phyloP scores from a whole-genome alignment of 2,113 vertebrate species.

The Anolis carolinensis region DNA sequence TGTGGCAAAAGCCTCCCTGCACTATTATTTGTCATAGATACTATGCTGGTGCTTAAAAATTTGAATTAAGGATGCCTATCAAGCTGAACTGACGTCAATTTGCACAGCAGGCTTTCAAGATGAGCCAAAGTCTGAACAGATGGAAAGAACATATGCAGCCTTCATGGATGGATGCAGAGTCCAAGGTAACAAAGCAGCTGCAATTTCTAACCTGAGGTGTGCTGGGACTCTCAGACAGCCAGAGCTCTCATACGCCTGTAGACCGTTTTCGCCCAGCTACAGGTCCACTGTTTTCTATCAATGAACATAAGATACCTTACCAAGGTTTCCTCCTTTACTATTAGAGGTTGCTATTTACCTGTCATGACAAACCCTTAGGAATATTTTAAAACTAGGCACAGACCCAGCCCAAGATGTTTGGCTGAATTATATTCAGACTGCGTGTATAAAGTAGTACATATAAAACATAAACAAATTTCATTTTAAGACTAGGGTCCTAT shows the following conservation, averaged over 20 bases:
- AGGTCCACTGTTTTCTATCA: background rate
- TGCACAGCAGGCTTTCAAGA: background rate
- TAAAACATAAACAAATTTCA: no score
- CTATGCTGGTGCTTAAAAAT: background rate
- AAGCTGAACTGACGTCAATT: background rate
- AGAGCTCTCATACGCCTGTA: background rate
- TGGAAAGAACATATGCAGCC: background rate
- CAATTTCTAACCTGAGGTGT: background rate
- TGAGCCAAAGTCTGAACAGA: background rate
- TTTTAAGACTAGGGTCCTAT: no score
- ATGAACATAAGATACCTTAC: background rate
- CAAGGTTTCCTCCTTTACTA: background rate
- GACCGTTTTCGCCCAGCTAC: background rate
- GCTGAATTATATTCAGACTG: no score
- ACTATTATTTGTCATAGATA: background rate
- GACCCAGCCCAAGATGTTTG: background rate
- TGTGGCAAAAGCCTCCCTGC: background rate
- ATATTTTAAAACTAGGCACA: background rate
- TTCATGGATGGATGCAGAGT: background rate
- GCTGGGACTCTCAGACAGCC: background rate
- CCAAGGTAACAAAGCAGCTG: background rate
- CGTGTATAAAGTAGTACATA: no score
- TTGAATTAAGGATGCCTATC: background rate
- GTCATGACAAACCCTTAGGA: background rate
- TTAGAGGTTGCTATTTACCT: background rate